Evolutionary conservation across 2,113 vertebrate species (phyloP).

Genomic region (Prunella fulvescens): DNA sequence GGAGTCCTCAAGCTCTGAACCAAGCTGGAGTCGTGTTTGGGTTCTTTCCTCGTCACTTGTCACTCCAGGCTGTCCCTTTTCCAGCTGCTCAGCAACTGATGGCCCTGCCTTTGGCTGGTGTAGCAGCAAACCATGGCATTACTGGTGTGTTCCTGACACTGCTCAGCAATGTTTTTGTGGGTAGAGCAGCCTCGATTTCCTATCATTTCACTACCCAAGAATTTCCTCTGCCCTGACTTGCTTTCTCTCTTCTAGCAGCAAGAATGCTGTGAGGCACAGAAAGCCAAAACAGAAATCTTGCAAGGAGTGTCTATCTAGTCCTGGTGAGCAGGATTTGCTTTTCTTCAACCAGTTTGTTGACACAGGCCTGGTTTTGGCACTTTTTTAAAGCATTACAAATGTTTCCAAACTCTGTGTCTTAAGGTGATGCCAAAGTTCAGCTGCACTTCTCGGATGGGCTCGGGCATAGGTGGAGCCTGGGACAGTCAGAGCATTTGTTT

Average conservation of each 20-base stretch:
- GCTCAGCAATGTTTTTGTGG: constrained; percentile 28
- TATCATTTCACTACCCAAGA: constrained; percentile 37
- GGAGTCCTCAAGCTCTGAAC: background rate
- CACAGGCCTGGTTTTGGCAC: background rate
- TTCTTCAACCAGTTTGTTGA: background rate
- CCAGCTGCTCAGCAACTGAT: fast-evolving
- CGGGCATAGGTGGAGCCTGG: background rate
- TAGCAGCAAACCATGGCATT: background rate
- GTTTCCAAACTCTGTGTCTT: background rate
- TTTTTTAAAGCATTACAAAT: background rate
- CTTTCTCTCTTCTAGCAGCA: background rate
- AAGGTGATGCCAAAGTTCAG: background rate
- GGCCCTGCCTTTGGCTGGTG: background rate
- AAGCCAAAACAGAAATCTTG: background rate
- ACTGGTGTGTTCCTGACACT: background rate
- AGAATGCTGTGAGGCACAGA: background rate
- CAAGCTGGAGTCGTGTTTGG: background rate
- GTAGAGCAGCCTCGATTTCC: background rate
- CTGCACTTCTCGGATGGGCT: background rate
- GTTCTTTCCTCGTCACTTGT: background rate
- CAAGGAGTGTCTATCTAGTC: background rate
- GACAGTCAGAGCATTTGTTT: background rate
- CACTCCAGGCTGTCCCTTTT: background rate
- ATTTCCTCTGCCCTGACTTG: constrained; percentile 44
- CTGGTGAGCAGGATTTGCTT: background rate